Conservation (phyloP, 1,140 invertebrate species). For the Atta colombica region DNA sequence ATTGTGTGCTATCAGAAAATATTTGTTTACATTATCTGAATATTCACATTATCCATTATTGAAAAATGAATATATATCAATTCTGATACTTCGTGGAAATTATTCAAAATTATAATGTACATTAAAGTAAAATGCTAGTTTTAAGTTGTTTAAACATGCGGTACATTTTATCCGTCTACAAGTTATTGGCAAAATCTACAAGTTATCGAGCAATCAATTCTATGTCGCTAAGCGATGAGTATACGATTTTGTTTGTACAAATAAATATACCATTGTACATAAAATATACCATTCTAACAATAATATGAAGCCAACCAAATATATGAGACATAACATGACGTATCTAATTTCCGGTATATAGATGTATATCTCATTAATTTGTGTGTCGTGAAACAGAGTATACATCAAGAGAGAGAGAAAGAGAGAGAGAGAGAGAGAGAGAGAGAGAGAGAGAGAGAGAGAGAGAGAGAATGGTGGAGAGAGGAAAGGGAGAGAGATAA, state of each 20-base stretch:
- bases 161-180: not conserved
- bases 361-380: slow-evolving; percentile 38
- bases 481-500: not conserved
- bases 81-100: not conserved
- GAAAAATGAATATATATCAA: slow-evolving; percentile 10
- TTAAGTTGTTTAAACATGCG: slow-evolving; percentile 8
- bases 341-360: slow-evolving; percentile 36
- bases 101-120: not conserved
- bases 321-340: slow-evolving; percentile 57
- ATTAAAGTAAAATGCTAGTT: not conserved
- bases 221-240: slow-evolving; percentile 30
- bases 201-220: slow-evolving; percentile 46
- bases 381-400: slow-evolving; percentile 64
- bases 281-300: slow-evolving; percentile 66
- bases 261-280: not conserved
- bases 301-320: slow-evolving; percentile 69
- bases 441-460: not conserved
- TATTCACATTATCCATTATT: not conserved
- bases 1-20: no score
- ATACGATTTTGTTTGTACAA: slow-evolving; percentile 39
- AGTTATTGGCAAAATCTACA: slow-evolving; percentile 58
- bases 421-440: not conserved
- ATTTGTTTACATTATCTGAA: not conserved
- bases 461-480: not conserved
- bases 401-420: slow-evolving; percentile 31